Conservation (phyloP, 2,113 vertebrate genomes). For the Cyprinodon variegatus region DNA sequence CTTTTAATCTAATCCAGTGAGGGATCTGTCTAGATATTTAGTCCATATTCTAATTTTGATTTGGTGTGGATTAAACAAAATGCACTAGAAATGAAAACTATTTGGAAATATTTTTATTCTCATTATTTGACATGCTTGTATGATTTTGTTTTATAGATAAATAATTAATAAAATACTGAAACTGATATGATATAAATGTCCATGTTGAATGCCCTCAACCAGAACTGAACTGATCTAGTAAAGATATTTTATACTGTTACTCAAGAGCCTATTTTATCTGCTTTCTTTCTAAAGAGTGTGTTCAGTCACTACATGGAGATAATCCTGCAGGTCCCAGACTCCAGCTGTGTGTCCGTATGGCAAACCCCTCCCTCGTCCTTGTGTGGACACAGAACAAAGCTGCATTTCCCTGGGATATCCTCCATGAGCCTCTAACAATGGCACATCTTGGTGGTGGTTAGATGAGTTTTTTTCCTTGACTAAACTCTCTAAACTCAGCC, state of each 20-base stretch:
- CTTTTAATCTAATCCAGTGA: background rate
- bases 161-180: background rate
- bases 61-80: too few species aligned
- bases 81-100: too few species aligned
- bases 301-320: constrained; percentile 49
- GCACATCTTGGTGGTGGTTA: constrained; percentile 48
- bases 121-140: background rate
- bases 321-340: constrained; percentile 43
- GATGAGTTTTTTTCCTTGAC: constrained; percentile 13
- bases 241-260: constrained; percentile 11
- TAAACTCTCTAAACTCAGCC: constrained; percentile 1
- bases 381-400: constrained; percentile 44
- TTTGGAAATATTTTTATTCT: too few species aligned
- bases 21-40: background rate
- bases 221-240: background rate
- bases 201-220: background rate
- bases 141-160: background rate
- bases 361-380: constrained; percentile 62
- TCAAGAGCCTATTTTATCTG: constrained; percentile 44
- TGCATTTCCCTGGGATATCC: constrained; percentile 73
- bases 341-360: constrained; percentile 27
- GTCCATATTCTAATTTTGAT: too few species aligned
- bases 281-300: constrained; percentile 46
- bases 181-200: background rate
- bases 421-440: constrained; percentile 57